A percentile compares a stretch with the other conserved stretches of the same genome.
Evolutionary conservation across 2,888 invertebrate species (phyloP).

Genomic region (Drosophila fungiperda): DNA sequence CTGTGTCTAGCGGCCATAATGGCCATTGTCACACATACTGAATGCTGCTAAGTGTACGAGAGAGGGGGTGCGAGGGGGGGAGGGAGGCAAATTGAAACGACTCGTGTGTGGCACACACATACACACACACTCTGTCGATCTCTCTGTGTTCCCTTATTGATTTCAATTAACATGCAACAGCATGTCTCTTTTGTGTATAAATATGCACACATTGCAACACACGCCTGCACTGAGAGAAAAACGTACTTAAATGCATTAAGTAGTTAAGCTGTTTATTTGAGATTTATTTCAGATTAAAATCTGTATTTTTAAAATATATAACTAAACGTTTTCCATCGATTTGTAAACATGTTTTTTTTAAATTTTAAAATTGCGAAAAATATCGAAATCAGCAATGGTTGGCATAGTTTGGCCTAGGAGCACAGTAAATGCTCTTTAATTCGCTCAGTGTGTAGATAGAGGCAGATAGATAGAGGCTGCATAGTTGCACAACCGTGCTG

Average conservation of each 20-base stretch:
- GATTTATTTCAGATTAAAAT: not conserved
- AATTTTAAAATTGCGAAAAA: no score
- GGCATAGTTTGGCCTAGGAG: no score
- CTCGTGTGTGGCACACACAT: not conserved
- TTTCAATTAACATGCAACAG: conserved; percentile 82
- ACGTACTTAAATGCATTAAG: not conserved
- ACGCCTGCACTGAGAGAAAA: not conserved
- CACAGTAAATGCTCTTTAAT: no score
- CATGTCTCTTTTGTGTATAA: conserved; percentile 72
- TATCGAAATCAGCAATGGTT: no score
- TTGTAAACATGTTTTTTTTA: no score
- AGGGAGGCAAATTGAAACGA: not conserved
- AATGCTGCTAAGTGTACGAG: conserved; percentile 14
- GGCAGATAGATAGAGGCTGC: conserved; percentile 23
- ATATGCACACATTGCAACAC: conserved; percentile 31
- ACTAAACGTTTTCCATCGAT: no score
- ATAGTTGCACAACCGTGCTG: conserved; percentile 39
- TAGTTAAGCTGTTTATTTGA: not conserved
- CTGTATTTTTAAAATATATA: not conserved
- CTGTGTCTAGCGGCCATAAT: conserved; percentile 61
- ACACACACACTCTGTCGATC: not conserved
- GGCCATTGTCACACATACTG: conserved; percentile 59
- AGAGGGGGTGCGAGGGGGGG: not conserved
- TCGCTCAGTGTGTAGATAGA: not conserved
- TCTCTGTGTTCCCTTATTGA: conserved; percentile 70